Evolutionary conservation across 2,797 vertebrate species (phyloP).

Genomic region (Rhincodon typus): DNA sequence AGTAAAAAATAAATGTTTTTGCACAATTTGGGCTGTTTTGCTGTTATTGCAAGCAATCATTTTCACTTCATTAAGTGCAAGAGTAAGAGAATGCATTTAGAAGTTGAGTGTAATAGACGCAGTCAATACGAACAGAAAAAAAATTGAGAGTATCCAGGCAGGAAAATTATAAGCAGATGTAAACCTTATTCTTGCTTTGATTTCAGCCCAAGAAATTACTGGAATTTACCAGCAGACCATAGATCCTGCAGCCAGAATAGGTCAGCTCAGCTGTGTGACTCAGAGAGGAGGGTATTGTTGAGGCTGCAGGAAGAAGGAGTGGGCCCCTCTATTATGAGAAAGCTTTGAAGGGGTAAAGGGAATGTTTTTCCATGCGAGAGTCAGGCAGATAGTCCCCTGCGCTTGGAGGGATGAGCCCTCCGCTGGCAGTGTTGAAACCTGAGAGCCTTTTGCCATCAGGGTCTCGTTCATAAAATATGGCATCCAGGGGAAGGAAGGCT

Average conservation of each 20-base stretch:
- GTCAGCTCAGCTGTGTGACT: background rate
- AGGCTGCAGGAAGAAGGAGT: background rate
- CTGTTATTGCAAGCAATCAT: background rate
- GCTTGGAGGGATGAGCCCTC: background rate
- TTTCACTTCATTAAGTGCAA: background rate
- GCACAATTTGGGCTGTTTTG: background rate
- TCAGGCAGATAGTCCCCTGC: too few relatives aligned
- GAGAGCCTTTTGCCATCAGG: background rate
- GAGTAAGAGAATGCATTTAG: background rate
- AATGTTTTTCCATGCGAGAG: background rate
- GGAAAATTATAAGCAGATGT: background rate
- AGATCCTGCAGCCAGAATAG: background rate
- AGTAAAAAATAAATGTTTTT: background rate
- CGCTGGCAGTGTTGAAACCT: background rate
- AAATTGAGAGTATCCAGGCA: background rate
- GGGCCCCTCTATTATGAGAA: background rate
- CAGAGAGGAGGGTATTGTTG: background rate
- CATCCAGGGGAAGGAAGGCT: background rate
- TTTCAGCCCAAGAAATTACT: background rate
- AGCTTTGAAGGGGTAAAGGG: background rate
- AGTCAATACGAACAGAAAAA: background rate
- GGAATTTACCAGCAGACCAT: background rate
- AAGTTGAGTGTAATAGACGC: background rate
- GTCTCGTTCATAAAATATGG: background rate
- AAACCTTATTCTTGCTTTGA: background rate